Percentiles rank a stretch among this genome's conserved stretches.
Evolutionary conservation across 2,888 invertebrate genomes (phyloP).

Genomic region (Diplolepis rosae): DNA sequence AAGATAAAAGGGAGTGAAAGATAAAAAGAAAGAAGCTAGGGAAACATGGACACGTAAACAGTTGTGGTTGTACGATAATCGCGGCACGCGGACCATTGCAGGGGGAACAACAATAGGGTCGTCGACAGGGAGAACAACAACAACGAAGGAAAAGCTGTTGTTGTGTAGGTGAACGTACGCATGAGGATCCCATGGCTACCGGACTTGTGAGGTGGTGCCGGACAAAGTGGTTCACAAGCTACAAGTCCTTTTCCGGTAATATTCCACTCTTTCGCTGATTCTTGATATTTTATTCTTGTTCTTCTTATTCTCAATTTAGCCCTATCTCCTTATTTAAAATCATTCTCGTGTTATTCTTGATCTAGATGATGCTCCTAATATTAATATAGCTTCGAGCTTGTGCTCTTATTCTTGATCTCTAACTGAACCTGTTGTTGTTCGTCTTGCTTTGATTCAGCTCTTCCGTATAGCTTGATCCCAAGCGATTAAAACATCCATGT

Average conservation of each 20-base stretch:
- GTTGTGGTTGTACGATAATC: conserved; percentile 11
- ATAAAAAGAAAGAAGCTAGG: not conserved
- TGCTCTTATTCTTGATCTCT: not conserved
- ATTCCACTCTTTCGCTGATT: conserved; percentile 39
- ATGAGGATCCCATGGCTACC: conserved; percentile 80
- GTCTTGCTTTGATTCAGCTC: not conserved
- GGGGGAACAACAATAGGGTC: conserved; percentile 15
- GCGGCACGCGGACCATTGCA: not conserved
- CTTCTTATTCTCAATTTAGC: not conserved
- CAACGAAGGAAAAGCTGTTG: not conserved
- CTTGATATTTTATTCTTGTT: conserved; percentile 5
- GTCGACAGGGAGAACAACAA: not conserved
- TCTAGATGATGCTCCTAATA: not conserved
- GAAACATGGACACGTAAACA: conserved; percentile 32
- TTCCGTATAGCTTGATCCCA: not conserved
- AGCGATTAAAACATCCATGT: conserved; percentile 19
- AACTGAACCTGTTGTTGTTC: not conserved
- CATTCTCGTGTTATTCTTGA: not conserved
- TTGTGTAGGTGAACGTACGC: conserved; percentile 54
- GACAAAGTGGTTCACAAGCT: conserved; percentile 84
- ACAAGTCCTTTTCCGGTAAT: conserved; percentile 84
- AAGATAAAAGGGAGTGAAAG: not conserved
- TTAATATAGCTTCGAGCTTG: not conserved
- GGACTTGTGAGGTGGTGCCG: conserved; percentile 86
- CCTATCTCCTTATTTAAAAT: not conserved